Conservation (phyloP, 2,113 vertebrate species). For the Elaphurus davidianus region DNA sequence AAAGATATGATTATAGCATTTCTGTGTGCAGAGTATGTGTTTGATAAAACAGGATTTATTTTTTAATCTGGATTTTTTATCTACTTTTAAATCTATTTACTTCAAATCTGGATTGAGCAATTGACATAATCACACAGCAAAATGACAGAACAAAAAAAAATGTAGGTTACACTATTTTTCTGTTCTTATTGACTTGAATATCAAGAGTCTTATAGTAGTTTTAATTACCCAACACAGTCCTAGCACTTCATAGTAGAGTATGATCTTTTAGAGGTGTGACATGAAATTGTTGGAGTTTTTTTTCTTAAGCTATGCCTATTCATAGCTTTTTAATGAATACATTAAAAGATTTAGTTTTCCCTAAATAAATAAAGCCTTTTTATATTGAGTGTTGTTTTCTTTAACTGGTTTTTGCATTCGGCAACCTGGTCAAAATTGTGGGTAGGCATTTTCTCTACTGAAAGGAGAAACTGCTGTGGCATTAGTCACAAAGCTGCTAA, state of each 20-base stretch:
- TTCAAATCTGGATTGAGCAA: background rate
- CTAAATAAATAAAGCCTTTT: background rate
- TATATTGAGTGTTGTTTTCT: background rate
- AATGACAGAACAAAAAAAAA: background rate
- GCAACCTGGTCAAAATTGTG: background rate
- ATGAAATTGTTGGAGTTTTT: background rate
- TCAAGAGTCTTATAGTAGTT: background rate
- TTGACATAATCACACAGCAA: background rate
- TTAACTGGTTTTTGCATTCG: background rate
- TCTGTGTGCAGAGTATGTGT: background rate
- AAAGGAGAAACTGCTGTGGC: background rate
- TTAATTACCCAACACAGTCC: background rate
- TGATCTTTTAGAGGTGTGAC: background rate
- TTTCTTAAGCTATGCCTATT: background rate
- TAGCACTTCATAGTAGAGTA: background rate
- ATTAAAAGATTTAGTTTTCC: background rate
- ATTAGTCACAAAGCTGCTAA: background rate
- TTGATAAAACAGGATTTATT: background rate
- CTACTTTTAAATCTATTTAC: background rate
- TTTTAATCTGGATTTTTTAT: background rate
- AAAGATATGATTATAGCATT: background rate
- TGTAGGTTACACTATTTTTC: background rate
- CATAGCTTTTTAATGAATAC: slow-evolving; percentile 2
- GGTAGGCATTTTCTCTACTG: background rate
- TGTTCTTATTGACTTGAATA: slow-evolving; percentile 3